Evolutionary conservation across 1,140 invertebrate genomes (phyloP), one percentile per base, ranked within the genome.

Genomic region (Lineus longissimus): DNA sequence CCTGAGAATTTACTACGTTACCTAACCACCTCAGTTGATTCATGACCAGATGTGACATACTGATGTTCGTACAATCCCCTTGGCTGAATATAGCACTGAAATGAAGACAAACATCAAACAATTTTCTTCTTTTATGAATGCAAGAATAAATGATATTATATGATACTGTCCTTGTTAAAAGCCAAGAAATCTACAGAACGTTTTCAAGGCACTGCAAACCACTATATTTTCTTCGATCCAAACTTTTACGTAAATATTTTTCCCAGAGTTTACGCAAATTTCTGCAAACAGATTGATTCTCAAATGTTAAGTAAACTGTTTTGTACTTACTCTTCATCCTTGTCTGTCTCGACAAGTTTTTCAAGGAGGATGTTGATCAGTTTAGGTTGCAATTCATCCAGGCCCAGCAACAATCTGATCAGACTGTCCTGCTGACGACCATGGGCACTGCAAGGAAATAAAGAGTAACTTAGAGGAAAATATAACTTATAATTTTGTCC

Each of bases 21-120:
- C 77, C 76, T 25, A 78, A 59, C 73, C 76, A 78, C 23, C 74
- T 59, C 43, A 77, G 72, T 66, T 78, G 76, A 56, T 70, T 73
- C 61, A 78, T 66, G 29, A 78, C 55, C 9, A 76, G 55, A 13
- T 67, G 57, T 9, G 76, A 74, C 6, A 78, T 51, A 55, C 73
- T 73, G 7, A 76, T 63, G 56, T 68, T 73, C 25, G 33, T 36
- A 15, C 33, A 36, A 15, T 76, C 74, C 23, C 70, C 72, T 33
- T 69, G 59, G 54, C 71, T 61, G 62, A 72, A 69, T 51, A 76
- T 69, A 47, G 41, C 61, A 40, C 73, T 76, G 61, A 31, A 68
- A 68, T 57, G 31, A 59, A 56, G 19, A 17, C 11, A 54, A 0
- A 51, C 6, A 61, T 23, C 45, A 11, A 7, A 36, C 6, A 31